Conservation (phyloP, 2,888 invertebrate genomes). For the Podabrus alpinus region DNA sequence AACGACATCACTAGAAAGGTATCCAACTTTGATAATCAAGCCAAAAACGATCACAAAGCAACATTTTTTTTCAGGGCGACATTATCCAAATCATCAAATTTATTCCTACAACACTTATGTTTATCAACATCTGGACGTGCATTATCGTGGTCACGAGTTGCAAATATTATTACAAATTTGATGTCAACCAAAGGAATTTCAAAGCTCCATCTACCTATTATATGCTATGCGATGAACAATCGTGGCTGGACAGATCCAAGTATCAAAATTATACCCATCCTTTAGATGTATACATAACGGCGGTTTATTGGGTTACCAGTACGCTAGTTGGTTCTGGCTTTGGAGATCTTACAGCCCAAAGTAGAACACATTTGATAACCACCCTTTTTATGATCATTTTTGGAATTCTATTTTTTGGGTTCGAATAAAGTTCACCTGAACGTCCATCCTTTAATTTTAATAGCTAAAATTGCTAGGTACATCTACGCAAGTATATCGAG, state of each 20-base stretch:
- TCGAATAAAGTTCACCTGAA: too few relatives aligned
- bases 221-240: slow-evolving; percentile 36
- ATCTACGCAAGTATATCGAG: slow-evolving; percentile 36
- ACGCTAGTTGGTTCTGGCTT: slow-evolving; percentile 30
- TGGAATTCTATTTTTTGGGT: slow-evolving; percentile 33
- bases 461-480: slow-evolving; percentile 11
- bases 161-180: slow-evolving; percentile 31
- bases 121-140: slow-evolving; percentile 57
- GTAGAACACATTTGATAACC: slow-evolving; percentile 24
- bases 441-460: neutral
- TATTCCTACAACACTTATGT: slow-evolving; percentile 56
- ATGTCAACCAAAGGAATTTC: slow-evolving; percentile 13
- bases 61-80: slow-evolving; percentile 56
- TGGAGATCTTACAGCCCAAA: slow-evolving; percentile 31
- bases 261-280: slow-evolving; percentile 9
- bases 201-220: slow-evolving; percentile 27
- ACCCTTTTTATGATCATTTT: slow-evolving; percentile 22
- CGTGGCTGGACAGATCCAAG: slow-evolving; percentile 36
- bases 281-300: slow-evolving; percentile 30
- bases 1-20: slow-evolving; percentile 57
- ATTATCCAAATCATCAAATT: slow-evolving; percentile 59
- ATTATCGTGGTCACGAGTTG: slow-evolving; percentile 56
- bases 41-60: neutral
- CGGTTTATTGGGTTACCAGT: slow-evolving; percentile 31
- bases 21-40: slow-evolving; percentile 15